Evolutionary conservation across 1,140 invertebrate species (phyloP), one percentile per base, ranked within the genome.

Genomic region (Meloidogyne floridensis): DNA sequence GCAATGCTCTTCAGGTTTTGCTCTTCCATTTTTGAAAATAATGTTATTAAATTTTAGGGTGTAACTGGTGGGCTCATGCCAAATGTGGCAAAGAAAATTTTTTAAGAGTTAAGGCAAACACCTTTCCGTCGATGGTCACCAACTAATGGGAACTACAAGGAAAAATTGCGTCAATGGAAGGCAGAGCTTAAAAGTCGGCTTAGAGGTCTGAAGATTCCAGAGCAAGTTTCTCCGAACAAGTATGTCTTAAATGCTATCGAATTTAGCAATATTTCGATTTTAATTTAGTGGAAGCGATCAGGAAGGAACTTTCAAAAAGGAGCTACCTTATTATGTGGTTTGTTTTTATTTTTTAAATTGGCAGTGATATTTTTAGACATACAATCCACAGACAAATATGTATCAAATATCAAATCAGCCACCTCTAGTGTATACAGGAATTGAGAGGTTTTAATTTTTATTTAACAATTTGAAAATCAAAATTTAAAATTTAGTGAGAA

Each of bases 151-250:
- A 82, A 82, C 13, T 84, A 84, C 69, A 85, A 73, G 20, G 84
- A 84, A 56, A 84, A 84, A 47, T 73, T 86, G 20, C 84, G 81
- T n/a, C 56, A 47, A 78, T 84, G 84, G 84, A 84, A 84, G 69
- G 83, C 69, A 20, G 84, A 86, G 56, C 11, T 84, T 53, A 84
- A 80, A 53, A 32, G 76, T 20, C 59, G 77, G 20, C 18, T 84
- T 11, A n/a, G 72, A 8, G 82, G 59, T 15, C n/a, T 75, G 11
- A 86, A 84, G 54, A 51, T 51, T 43, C 84, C 77, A 7, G 54
- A 86, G 15, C 53, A 85, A 70, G 10, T 43, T 79, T 20, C 80
- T 32, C 47, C 47, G 6, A 32, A 8, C 9, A 53, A 8, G 32
- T 54, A n/a, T 69, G 11, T 80, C 2, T 32, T 32, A 32, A n/a